These are phyloP conservation scores for Heliothis virescens DNA, from an alignment of 1,140 invertebrate genomes.

Conservation along the genomic window DNA sequence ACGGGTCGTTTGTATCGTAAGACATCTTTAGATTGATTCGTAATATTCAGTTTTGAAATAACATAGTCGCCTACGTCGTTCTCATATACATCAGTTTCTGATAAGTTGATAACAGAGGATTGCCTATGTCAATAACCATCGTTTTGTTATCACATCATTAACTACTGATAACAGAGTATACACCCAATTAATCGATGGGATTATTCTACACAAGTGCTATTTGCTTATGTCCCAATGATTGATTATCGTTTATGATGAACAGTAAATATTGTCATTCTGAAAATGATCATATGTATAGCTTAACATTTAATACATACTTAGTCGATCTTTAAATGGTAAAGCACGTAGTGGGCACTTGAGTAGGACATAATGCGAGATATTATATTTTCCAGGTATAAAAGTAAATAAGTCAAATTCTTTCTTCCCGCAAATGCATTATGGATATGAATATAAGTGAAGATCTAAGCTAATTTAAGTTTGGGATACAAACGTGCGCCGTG, in stretches of 20 bases:
- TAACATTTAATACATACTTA: not conserved
- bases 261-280: conserved; percentile 15
- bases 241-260: conserved; percentile 23
- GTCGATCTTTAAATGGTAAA: not conserved
- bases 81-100: not conserved
- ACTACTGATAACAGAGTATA: conserved; percentile 41
- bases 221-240: conserved; percentile 43
- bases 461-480: not conserved
- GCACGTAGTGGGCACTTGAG: not conserved
- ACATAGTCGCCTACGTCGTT: not conserved
- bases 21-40: not conserved
- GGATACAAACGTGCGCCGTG: not conserved
- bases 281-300: conserved; percentile 10
- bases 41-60: too few species aligned
- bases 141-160: conserved; percentile 41
- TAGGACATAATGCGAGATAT: not conserved
- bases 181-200: conserved; percentile 47
- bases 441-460: not conserved
- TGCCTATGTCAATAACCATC: not conserved
- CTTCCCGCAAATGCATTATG: too few species aligned
- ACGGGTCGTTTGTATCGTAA: not conserved
- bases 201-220: conserved; percentile 34
- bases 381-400: not conserved
- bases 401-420: too few species aligned
- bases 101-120: conserved; percentile 16